Evolutionary conservation across 2,888 invertebrate species (phyloP), one percentile per base, ranked within the genome.

Genomic region (Keiferia lycopersicella): DNA sequence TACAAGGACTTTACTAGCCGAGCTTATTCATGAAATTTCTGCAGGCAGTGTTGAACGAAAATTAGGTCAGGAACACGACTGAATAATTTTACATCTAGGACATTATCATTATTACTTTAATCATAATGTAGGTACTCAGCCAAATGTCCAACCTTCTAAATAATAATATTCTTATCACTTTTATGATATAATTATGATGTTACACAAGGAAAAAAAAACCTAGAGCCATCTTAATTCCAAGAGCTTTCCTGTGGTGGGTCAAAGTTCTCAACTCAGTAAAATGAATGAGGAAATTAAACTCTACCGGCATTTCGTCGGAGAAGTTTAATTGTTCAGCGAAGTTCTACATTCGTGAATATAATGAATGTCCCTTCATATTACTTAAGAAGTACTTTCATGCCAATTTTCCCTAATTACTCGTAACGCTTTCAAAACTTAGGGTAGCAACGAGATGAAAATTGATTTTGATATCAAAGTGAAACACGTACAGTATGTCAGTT

Each of bases 71-170:
- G 61, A 58, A 50, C 22, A 22, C 59, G 38, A 53, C 63, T 65
- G 62, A 64, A 68, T 64, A 67, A 65, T 69, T 69, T 68, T 66
- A 69, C 62, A 59, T 51, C 30, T 56, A 38, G 39, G 51, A 64
- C 64, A 66, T 71, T 68, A 66, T 65, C 68, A 67, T 68, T 65
- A 69, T 68, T 62, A 65, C 66, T 67, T 66, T 58, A 64, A 65
- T 71, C 67, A 62, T 64, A 58, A 66, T 45, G 64, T 51, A 58
- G 26, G 26, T 34, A 34, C 22, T 12, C 26, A 39, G 38, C 34
- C 30, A 56, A 61, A 56, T 34, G 41, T 41, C 14, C 38, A 30
- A 38, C 16, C 60, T 18, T 60, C 26, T 2, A 45, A n/a, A n/a
- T n/a, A n/a, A 26, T 53, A 34, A 65, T 60, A 18, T 20, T 6